Base-by-base conservation (phyloP, 2,888 invertebrate species). In the Lordiphosa fenestrarum region DNA sequence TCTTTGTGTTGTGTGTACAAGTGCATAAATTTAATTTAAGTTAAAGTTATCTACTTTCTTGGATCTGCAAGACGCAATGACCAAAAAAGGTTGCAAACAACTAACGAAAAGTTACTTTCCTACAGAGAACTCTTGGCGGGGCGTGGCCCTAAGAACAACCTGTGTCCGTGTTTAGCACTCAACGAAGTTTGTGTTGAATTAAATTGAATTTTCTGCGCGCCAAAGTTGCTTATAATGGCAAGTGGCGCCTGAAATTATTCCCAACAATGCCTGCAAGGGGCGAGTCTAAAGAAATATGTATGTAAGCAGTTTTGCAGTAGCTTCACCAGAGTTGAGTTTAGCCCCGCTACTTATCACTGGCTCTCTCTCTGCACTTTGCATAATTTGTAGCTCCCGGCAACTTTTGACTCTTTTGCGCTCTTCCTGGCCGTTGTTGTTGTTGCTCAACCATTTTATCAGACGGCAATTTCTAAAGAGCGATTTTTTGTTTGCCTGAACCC, bases 11-110 rank as follows among this genome's bases (percentile, higher is more conserved):
- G 25, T 25, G 56, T 49, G 49, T 57, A 47, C 50, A 51, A 35
- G n/a, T n/a, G 51, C 47, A 53, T 41, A 59, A 66, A 75, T 70
- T 66, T 67, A 80, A 75, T 80, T 76, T 80, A 62, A 69, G 59
- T 64, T 57, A 57, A 19, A 25, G 23, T 42, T 53, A 10, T 3
- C 10, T 30, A 30, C 46, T 19, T 44, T 53, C 39, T 47, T 6
- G n/a, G 38, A 46, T 23, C 41, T 19, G 25, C 12, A 10, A 57
- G 64, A 40, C 61, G 66, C 69, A 69, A 60, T 63, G 60, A 38
- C 33, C 44, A 55, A 54, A 58, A 30, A 46, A 57, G 48, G 56
- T 48, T 44, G 49, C 25, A 13, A 37, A 25, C 48, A 48, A 38
- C 15, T 23, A n/a, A 33, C 6, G 38, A n/a, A 25, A 6, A 21